A percentile compares a stretch with the other conserved stretches of the same genome.
phyloP scores from a whole-genome alignment of 1,140 invertebrate species.

The Drosophila pseudoananassae region DNA sequence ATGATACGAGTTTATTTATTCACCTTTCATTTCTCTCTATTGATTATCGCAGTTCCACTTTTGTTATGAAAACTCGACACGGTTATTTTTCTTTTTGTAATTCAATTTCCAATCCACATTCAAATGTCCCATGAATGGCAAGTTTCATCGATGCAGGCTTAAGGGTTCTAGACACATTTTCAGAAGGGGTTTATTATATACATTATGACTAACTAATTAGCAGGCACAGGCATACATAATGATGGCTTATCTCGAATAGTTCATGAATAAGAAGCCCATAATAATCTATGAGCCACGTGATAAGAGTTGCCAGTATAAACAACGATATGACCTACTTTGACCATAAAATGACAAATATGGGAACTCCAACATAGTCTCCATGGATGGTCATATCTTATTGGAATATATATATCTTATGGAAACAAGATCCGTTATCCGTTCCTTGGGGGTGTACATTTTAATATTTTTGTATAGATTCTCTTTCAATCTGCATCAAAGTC shows the following conservation, averaged over 20 bases:
- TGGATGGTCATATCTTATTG: no score
- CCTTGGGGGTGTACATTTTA: no score
- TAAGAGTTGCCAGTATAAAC: neutral
- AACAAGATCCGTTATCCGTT: no score
- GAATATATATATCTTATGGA: no score
- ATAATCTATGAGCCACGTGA: neutral
- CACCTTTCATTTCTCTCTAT: slow-evolving; percentile 15
- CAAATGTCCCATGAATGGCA: neutral
- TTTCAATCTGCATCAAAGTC: no score
- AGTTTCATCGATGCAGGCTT: neutral
- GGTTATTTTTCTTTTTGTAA: neutral
- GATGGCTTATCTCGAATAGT: slow-evolving; percentile 7
- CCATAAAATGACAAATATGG: no score
- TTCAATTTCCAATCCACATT: neutral
- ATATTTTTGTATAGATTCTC: no score
- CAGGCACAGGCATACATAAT: neutral
- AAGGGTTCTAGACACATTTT: neutral
- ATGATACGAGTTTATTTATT: slow-evolving; percentile 13
- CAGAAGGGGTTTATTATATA: neutral
- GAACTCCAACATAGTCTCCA: no score
- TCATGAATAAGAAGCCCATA: neutral
- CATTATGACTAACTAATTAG: neutral
- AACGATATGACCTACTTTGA: neutral
- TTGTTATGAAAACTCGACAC: neutral
- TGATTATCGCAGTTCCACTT: slow-evolving; percentile 15